Evolutionary conservation across 2,113 vertebrate species (phyloP), one percentile per base, ranked within the genome.

Genomic region (Albula glossodonta): DNA sequence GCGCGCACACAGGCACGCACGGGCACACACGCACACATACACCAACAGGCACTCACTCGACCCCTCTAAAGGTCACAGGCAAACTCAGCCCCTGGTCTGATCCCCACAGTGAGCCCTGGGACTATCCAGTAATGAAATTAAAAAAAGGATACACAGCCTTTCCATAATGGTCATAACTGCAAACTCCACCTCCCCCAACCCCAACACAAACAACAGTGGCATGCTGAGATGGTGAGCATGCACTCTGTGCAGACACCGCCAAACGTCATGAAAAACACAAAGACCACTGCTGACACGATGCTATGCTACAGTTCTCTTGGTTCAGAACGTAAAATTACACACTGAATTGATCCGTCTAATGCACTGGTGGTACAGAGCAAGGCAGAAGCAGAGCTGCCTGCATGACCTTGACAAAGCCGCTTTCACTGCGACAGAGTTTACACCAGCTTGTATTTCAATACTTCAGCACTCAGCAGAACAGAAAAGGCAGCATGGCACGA

Each of bases 331-430:
- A 60, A 81, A 60, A 51, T 60, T 70, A 51, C 70, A 81, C 7
- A 25, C 50, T 6, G 77, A 4, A 53, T 9, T 56, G 63, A 51
- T 49, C n/a, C 0, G 50, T 9, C 63, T 83, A 78, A 70, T 80
- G 83, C 66, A 19, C 41, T 56, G 51, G 81, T 83, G 70, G 31
- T n/a, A 63, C 51, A 79, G 53, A 80, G 52, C 80, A 81, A 51
- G 53, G 48, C 80, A 80, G 22, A 56, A 51, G 48, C 82, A 89
- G 80, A 87, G 50, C 83, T 85, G 87, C 86, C 90, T 82, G 84
- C 63, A 78, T 86, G 90, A 91, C 90, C 90, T 92, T 92, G 90
- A 92, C 78, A 90, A 91, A 88, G 53, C 87, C 86, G 48, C 83
- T 84, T 88, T 90, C 80, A 85, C 86, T 88, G 81, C 85, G 80